phyloP scores from a whole-genome alignment of 2,888 invertebrate genomes.

The Flexamia atlantica region DNA sequence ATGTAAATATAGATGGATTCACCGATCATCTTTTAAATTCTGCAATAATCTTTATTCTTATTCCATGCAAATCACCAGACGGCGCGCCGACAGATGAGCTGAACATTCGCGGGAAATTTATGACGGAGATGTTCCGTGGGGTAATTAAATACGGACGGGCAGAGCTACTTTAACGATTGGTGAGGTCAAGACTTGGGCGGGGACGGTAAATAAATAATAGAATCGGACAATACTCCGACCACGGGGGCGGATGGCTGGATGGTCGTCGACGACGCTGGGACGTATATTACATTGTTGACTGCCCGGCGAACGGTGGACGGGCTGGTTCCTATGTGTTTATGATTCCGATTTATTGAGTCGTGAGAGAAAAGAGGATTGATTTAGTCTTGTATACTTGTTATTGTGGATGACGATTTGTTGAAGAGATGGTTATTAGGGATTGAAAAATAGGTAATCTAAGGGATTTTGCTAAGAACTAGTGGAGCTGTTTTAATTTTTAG shows the following conservation, averaged over 20 bases:
- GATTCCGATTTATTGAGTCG: neutral
- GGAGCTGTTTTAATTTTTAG: too few species aligned
- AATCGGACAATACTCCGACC: conserved; percentile 59
- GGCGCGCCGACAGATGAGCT: conserved; percentile 27
- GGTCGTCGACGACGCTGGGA: neutral
- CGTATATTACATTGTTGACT: conserved; percentile 17
- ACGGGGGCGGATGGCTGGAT: neutral
- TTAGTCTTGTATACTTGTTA: too few species aligned
- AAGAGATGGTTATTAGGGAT: too few species aligned
- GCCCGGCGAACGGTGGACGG: too few species aligned
- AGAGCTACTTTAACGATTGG: conserved; percentile 65
- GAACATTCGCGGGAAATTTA: conserved; percentile 61
- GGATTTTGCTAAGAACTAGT: too few species aligned
- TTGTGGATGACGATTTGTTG: too few species aligned
- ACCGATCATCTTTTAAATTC: too few species aligned
- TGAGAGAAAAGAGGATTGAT: neutral
- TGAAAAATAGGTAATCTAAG: too few species aligned
- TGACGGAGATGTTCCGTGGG: conserved; percentile 46
- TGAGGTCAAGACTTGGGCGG: conserved; percentile 63
- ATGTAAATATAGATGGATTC: too few species aligned
- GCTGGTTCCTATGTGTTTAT: neutral
- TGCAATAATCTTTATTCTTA: too few species aligned
- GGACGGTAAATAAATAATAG: conserved; percentile 63
- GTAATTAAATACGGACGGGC: conserved; percentile 64
- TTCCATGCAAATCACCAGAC: conserved; percentile 36